Conservation (phyloP, 2,797 vertebrate species). For the Anas bahamensis region DNA sequence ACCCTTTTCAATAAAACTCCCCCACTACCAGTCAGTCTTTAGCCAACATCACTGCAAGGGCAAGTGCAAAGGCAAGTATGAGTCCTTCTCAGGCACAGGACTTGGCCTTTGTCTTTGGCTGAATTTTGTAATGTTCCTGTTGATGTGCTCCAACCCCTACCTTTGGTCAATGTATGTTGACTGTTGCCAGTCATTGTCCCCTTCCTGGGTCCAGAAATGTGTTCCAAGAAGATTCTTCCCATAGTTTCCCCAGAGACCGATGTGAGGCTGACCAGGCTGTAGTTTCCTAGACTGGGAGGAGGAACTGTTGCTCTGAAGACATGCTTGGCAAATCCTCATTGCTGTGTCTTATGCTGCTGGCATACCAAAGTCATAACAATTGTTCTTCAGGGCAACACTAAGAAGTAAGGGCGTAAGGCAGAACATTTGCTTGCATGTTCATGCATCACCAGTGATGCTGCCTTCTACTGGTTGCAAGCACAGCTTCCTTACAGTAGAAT, state of each 20-base stretch:
- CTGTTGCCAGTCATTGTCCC: not conserved
- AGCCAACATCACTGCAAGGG: not conserved
- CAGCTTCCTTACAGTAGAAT: not conserved
- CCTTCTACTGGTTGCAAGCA: not conserved
- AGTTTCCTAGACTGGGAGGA: not conserved
- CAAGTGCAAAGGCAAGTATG: not conserved
- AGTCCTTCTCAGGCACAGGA: not conserved
- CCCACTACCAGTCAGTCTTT: not conserved
- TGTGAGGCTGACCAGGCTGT: not conserved
- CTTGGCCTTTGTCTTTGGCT: not conserved
- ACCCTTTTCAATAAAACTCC: not conserved
- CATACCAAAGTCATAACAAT: not conserved
- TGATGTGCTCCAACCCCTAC: not conserved
- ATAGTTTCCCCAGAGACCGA: not conserved
- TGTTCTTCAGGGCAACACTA: not conserved
- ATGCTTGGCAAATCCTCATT: not conserved
- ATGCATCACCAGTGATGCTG: not conserved
- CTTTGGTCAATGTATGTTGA: not conserved
- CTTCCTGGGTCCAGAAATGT: not conserved
- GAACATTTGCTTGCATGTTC: not conserved
- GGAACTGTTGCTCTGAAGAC: not conserved
- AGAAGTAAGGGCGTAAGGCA: not conserved
- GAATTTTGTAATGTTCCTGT: not conserved
- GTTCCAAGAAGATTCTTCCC: not conserved
- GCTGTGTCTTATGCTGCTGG: not conserved